Evolutionary conservation across 37 sponge, comb jelly and placozoan genomes (phyloP).

Genomic region (Bolinopsis microptera): DNA sequence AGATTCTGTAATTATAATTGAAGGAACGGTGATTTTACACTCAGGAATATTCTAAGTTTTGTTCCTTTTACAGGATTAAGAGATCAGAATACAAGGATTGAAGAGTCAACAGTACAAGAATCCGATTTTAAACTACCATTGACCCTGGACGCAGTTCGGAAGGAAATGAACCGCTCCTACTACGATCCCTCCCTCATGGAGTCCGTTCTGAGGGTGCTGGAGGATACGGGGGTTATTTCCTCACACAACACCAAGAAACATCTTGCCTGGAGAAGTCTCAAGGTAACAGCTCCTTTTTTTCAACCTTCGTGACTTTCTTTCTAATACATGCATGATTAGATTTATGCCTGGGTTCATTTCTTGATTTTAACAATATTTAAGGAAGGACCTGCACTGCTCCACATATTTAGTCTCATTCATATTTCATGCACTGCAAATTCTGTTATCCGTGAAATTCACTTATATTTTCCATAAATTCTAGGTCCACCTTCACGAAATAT

Average conservation of each 20-base stretch:
- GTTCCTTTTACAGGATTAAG: background rate
- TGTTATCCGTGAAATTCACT: background rate
- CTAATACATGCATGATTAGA: background rate
- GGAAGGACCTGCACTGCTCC: background rate
- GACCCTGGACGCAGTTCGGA: background rate
- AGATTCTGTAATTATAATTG: background rate
- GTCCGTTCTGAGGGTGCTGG: background rate
- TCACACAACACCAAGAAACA: constrained; percentile 24
- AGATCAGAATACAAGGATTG: constrained; percentile 13
- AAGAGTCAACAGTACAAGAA: constrained; percentile 25
- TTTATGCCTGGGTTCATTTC: background rate
- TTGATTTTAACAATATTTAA: background rate
- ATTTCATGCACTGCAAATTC: background rate
- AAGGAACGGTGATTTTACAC: too few species aligned
- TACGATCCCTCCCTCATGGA: background rate
- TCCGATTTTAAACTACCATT: constrained; percentile 28
- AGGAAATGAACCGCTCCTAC: background rate
- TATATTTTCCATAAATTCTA: background rate
- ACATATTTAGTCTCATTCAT: background rate
- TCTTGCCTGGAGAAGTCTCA: constrained; percentile 31
- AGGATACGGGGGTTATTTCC: constrained; percentile 18
- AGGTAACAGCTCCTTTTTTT: background rate
- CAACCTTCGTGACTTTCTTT: background rate
- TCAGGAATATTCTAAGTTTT: too few species aligned
- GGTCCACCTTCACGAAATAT: too few species aligned